Percentiles rank a stretch among this genome's conserved stretches.
These are phyloP conservation scores for Tribolium castaneum DNA, from an alignment of 1,140 invertebrate genomes.

Conservation along the genomic window DNA sequence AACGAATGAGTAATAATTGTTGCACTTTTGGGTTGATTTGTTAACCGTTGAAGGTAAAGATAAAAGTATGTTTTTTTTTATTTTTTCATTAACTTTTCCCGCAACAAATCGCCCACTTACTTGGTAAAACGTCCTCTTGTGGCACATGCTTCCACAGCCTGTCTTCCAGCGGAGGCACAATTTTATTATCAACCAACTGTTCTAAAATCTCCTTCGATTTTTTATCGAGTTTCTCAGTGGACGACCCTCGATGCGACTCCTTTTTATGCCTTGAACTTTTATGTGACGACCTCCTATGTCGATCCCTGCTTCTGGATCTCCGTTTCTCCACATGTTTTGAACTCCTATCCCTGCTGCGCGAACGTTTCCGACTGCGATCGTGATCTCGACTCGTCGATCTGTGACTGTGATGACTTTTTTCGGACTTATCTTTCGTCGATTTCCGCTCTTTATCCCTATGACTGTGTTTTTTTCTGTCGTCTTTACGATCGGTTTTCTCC, in stretches of 20 bases:
- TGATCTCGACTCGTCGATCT: constrained; percentile 54
- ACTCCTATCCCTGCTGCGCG: constrained; percentile 52
- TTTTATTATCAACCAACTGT: constrained; percentile 62
- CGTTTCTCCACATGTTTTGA: constrained; percentile 50
- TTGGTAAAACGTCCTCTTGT: constrained; percentile 65
- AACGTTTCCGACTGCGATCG: constrained; percentile 52
- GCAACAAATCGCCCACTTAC: constrained; percentile 53
- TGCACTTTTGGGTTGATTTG: no score
- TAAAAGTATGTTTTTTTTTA: no score
- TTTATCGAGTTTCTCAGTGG: constrained; percentile 61
- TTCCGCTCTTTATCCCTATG: constrained; percentile 58
- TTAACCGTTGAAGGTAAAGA: no score
- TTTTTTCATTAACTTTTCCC: no score
- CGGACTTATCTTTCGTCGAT: constrained; percentile 59
- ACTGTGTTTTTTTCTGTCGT: constrained; percentile 60
- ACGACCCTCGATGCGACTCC: constrained; percentile 47
- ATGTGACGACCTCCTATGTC: constrained; percentile 58
- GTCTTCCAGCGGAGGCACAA: constrained; percentile 62
- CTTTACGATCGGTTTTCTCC: constrained; percentile 49
- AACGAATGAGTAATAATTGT: no score
- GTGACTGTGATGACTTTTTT: constrained; percentile 43
- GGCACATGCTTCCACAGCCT: constrained; percentile 62
- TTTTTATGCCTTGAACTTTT: constrained; percentile 64
- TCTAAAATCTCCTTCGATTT: constrained; percentile 63
- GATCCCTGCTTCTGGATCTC: constrained; percentile 50